phyloP scores from a whole-genome alignment of 2,888 invertebrate genomes.

The Acheta domesticus region DNA sequence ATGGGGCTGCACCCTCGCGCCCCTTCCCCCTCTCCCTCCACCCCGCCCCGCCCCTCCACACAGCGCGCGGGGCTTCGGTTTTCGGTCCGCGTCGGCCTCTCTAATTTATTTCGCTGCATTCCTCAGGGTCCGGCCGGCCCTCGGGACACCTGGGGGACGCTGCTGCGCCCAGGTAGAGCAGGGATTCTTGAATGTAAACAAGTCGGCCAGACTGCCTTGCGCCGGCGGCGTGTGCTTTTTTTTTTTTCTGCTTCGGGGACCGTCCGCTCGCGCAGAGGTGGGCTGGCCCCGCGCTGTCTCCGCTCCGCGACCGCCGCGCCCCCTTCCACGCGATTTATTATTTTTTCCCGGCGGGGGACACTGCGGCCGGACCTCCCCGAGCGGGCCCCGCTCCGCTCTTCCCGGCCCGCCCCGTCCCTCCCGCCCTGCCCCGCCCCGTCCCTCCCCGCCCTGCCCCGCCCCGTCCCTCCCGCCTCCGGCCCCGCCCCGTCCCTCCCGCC shows the following conservation, averaged over 20 bases:
- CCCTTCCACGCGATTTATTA: background rate
- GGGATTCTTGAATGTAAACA: constrained; percentile 31
- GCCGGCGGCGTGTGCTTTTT: constrained; percentile 25
- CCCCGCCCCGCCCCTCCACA: no score
- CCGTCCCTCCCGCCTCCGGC: no score
- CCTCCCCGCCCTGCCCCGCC: no score
- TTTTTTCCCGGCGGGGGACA: background rate
- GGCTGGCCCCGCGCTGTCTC: background rate
- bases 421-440: no score
- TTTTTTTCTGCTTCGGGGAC: background rate
- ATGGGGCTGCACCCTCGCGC: background rate
- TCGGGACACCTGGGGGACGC: constrained; percentile 33
- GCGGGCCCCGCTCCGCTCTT: no score
- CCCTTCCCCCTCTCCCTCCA: background rate
- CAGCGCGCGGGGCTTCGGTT: no score
- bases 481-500: no score
- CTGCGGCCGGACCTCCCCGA: no score
- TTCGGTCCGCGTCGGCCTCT: constrained; percentile 22
- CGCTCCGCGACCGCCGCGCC: background rate
- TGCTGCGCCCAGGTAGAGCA: constrained; percentile 24
- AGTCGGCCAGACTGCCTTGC: constrained; percentile 33
- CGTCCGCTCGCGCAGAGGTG: background rate
- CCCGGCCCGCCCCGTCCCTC: no score
- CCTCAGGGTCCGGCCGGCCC: constrained; percentile 24
- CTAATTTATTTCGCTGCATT: constrained; percentile 36